Evolutionary conservation across 2,797 vertebrate species (phyloP).

Genomic region (Amblyopsis hoosieri): DNA sequence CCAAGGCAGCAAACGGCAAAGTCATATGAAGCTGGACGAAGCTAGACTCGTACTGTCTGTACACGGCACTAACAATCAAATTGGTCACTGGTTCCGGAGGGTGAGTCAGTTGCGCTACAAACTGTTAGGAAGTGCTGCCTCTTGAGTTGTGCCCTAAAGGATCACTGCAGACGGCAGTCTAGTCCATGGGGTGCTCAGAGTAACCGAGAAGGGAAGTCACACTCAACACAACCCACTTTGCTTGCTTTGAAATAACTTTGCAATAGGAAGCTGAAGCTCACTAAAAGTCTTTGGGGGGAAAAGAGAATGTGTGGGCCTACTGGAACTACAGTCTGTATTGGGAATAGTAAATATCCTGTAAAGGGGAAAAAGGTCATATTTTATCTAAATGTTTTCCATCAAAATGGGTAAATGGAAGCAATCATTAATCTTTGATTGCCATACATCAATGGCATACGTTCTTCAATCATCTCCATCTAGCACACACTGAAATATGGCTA

Average conservation of each 20-base stretch:
- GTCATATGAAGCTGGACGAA: too few species aligned
- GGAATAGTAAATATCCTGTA: slow-evolving; percentile 1
- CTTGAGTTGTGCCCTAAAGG: slow-evolving; percentile 8
- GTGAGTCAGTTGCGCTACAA: slow-evolving; percentile 34
- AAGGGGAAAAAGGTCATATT: not conserved
- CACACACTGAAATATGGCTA: slow-evolving; percentile 10
- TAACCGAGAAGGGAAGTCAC: slow-evolving; percentile 50
- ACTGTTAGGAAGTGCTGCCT: slow-evolving; percentile 33
- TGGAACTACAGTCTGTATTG: slow-evolving; percentile 1
- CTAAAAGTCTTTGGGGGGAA: slow-evolving; percentile 30
- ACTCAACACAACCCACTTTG: slow-evolving; percentile 45
- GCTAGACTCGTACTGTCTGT: slow-evolving; percentile 1
- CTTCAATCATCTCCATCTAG: not conserved
- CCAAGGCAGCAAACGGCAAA: not conserved
- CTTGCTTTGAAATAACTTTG: slow-evolving; percentile 35
- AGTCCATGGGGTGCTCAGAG: slow-evolving; percentile 19
- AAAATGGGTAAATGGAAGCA: too few species aligned
- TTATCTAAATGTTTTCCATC: not conserved
- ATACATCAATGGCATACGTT: too few species aligned
- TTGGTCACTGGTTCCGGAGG: slow-evolving; percentile 17
- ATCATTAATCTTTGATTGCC: not conserved
- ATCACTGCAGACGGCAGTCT: slow-evolving; percentile 17
- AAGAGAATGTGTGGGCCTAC: not conserved
- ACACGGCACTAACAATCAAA: slow-evolving; percentile 13
- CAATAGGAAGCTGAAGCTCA: slow-evolving; percentile 21